Evolutionary conservation across 2,797 vertebrate genomes (phyloP).

Genomic region (Enteromius treurensis): DNA sequence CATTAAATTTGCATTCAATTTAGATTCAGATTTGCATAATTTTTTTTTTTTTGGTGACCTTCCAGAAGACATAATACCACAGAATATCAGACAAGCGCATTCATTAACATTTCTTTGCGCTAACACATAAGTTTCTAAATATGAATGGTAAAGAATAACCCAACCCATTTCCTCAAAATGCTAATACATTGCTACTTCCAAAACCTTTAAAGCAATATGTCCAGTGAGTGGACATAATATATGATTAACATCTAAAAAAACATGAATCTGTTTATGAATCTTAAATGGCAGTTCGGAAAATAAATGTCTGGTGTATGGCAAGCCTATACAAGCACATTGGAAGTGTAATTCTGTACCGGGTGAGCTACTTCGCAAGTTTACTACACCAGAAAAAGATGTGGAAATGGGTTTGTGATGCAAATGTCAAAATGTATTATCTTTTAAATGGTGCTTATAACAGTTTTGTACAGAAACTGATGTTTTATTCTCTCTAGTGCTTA

Average conservation of each 20-base stretch:
- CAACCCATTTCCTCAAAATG: neutral
- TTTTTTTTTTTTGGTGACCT: conserved; percentile 55
- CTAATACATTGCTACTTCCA: neutral
- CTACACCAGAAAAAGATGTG: neutral
- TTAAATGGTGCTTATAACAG: neutral
- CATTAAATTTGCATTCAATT: conserved; percentile 47
- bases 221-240: neutral
- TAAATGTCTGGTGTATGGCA: neutral
- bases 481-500: neutral
- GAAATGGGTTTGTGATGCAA: neutral
- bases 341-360: neutral
- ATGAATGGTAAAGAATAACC: conserved; percentile 19
- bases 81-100: conserved; percentile 50
- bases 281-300: neutral
- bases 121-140: conserved; percentile 3
- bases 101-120: conserved; percentile 57
- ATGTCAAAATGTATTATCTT: neutral
- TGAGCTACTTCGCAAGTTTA: neutral
- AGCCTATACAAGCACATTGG: neutral
- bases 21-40: conserved; percentile 43
- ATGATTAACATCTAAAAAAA: neutral
- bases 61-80: conserved; percentile 51
- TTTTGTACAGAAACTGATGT: neutral
- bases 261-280: too few relatives aligned
- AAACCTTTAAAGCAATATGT: neutral